Percentiles rank a stretch among this genome's conserved stretches.
Conservation (phyloP, 2,113 vertebrate species). For the Neotragus moschatus region DNA sequence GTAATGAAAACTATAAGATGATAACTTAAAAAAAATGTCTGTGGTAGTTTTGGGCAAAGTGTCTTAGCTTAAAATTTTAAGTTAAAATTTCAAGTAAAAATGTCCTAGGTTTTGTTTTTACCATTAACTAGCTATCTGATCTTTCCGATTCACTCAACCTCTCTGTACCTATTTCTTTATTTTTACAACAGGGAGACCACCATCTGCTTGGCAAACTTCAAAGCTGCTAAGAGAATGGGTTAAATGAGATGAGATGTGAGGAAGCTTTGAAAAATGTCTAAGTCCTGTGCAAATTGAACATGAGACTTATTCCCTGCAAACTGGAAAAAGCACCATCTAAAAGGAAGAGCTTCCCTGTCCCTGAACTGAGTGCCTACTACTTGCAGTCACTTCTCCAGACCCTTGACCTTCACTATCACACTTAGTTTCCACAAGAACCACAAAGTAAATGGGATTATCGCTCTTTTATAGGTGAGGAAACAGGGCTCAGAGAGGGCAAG, state of each 20-base stretch:
- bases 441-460: background rate
- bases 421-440: background rate
- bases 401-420: background rate
- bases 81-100: background rate
- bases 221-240: background rate
- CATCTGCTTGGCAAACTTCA: conserved; percentile 25
- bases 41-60: background rate
- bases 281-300: background rate
- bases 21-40: background rate
- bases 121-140: background rate
- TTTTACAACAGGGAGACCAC: conserved; percentile 10
- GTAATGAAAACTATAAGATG: background rate
- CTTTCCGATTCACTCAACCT: background rate
- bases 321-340: background rate
- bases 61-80: background rate
- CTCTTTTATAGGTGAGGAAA: background rate
- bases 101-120: conserved; percentile 10
- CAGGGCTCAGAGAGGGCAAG: background rate
- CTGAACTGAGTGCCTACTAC: background rate
- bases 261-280: background rate
- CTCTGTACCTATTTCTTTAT: background rate
- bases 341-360: background rate
- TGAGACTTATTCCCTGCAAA: background rate
- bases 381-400: background rate
- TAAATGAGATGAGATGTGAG: conserved; percentile 3